A percentile compares a stretch with the other conserved stretches of the same genome.
phyloP scores from a whole-genome alignment of 1,140 invertebrate species.

The Cardiocondyla obscurior region DNA sequence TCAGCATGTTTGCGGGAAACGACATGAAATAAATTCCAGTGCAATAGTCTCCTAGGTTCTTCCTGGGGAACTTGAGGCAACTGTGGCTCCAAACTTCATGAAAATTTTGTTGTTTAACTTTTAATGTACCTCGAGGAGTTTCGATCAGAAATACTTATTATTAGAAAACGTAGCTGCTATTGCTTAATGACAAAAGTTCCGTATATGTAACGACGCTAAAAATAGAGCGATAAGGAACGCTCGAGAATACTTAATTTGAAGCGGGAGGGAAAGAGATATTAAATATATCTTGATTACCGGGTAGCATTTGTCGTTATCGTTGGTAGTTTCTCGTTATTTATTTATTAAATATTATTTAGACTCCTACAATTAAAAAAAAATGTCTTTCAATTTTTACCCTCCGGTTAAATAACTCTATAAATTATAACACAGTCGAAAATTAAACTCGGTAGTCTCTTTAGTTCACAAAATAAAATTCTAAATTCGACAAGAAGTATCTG shows the following conservation, averaged over 20 bases:
- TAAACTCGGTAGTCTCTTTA: too few species aligned
- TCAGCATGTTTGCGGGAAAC: slow-evolving; percentile 5
- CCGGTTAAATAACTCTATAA: too few species aligned
- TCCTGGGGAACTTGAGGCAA: neutral
- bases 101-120: neutral
- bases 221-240: neutral
- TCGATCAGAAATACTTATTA: neutral
- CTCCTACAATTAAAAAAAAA: too few species aligned
- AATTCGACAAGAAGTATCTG: too few species aligned
- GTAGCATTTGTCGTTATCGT: too few species aligned
- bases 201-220: neutral
- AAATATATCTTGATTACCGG: neutral
- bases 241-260: neutral
- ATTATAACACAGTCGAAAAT: too few species aligned
- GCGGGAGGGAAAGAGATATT: neutral
- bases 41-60: neutral
- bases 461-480: too few species aligned
- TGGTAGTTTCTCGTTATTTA: too few species aligned
- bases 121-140: neutral
- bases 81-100: neutral
- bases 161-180: neutral
- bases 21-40: slow-evolving; percentile 14
- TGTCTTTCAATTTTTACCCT: too few species aligned
- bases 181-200: neutral
- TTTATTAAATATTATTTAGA: too few species aligned